Conservation (phyloP, 1,140 invertebrate species). For the Lycorma delicatula region DNA sequence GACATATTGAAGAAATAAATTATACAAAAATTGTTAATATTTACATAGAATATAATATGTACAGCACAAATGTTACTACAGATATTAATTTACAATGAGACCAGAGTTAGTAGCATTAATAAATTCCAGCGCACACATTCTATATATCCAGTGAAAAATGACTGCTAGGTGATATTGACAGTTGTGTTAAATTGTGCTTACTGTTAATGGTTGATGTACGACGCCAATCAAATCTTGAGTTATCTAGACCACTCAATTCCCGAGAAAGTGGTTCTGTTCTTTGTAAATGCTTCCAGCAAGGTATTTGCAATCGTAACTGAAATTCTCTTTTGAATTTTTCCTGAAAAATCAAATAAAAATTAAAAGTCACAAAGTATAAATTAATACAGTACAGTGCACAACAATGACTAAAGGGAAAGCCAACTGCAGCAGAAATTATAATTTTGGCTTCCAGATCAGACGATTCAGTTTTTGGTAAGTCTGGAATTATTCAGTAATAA, state of each 20-base stretch:
- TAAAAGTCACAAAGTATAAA: background rate
- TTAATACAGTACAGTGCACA: background rate
- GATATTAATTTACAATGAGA: no score
- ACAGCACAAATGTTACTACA: no score
- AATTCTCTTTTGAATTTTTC: constrained; percentile 34
- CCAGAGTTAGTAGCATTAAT: no score
- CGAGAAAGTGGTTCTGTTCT: constrained; percentile 17
- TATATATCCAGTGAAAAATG: background rate
- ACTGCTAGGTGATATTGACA: constrained; percentile 10
- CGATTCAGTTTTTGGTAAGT: background rate
- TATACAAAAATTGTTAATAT: no score
- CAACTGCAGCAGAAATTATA: no score
- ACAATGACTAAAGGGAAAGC: background rate
- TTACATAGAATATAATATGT: no score
- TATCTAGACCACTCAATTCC: constrained; percentile 29
- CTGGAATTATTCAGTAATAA: no score
- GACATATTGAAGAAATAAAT: no score
- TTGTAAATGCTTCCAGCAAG: constrained; percentile 17
- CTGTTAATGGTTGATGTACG: constrained; percentile 24
- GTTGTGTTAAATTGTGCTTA: constrained; percentile 10
- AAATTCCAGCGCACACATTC: no score
- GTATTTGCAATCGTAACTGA: constrained; percentile 25
- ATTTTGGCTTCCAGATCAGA: background rate
- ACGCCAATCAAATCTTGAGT: constrained; percentile 28
- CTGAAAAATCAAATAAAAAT: constrained; percentile 21